phyloP scores from a whole-genome alignment of 2,888 invertebrate species.

The Villa cingulata region DNA sequence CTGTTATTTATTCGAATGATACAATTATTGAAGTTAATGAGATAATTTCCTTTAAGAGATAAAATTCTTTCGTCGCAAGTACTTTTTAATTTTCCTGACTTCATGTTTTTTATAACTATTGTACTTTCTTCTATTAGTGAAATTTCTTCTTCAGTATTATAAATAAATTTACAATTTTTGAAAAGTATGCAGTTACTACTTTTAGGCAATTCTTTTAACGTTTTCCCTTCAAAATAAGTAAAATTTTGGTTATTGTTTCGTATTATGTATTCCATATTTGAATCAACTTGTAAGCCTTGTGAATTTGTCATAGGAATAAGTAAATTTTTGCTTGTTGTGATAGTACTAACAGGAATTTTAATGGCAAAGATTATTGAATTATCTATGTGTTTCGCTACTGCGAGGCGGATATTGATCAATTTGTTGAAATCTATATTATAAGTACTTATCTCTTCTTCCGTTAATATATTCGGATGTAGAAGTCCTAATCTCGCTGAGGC shows the following conservation, averaged over 20 bases:
- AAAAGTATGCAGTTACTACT: background rate
- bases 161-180: background rate
- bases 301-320: slow-evolving; percentile 8
- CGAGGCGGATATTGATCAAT: background rate
- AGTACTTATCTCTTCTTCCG: background rate
- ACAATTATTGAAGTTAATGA: slow-evolving; percentile 3
- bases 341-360: too few relatives aligned
- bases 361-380: background rate
- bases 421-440: slow-evolving; percentile 3
- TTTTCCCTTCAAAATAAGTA: background rate
- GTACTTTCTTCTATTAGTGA: background rate
- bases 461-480: slow-evolving; percentile 1
- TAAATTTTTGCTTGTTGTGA: background rate
- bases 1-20: background rate
- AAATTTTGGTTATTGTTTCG: background rate
- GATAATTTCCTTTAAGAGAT: slow-evolving; percentile 1
- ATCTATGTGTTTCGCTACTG: slow-evolving; percentile 2
- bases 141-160: background rate
- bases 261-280: slow-evolving; percentile 4
- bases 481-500: slow-evolving; percentile 2
- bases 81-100: background rate
- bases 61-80: slow-evolving; percentile 3
- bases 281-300: slow-evolving; percentile 6
- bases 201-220: background rate
- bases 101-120: background rate